phyloP scores from a whole-genome alignment of 2,797 vertebrate genomes.

The Meriones psammophilus region DNA sequence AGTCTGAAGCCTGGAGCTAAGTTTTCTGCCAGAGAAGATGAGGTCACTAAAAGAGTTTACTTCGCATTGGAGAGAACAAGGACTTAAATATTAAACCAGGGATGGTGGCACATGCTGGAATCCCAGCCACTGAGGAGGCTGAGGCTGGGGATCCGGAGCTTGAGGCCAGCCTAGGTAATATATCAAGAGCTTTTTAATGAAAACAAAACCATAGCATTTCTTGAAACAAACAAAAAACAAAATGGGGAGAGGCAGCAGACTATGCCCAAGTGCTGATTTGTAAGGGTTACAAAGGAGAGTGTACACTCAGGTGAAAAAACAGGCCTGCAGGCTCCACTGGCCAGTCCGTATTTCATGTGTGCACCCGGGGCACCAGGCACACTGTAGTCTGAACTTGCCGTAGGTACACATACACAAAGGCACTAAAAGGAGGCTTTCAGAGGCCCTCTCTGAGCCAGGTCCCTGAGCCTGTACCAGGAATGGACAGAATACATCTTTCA shows the following conservation, averaged over 20 bases:
- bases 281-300: not conserved
- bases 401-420: not conserved
- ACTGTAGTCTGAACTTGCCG: not conserved
- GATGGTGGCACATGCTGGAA: not conserved
- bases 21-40: not conserved
- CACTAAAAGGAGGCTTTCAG: not conserved
- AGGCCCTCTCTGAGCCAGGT: not conserved
- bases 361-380: not conserved
- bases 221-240: not conserved
- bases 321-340: not conserved
- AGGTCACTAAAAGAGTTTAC: not conserved
- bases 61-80: conserved; percentile 19
- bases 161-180: not conserved
- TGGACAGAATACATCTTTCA: conserved; percentile 32
- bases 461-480: not conserved
- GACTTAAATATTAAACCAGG: not conserved
- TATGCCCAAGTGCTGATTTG: not conserved
- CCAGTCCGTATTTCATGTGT: not conserved
- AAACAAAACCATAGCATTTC: not conserved
- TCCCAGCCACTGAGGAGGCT: not conserved
- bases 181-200: not conserved
- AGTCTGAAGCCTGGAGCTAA: not conserved
- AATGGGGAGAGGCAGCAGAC: not conserved
- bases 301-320: not conserved
- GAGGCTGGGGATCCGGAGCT: not conserved